Evolutionary conservation across 2,113 vertebrate species (phyloP).

Genomic region (Onychostruthus taczanowskii): DNA sequence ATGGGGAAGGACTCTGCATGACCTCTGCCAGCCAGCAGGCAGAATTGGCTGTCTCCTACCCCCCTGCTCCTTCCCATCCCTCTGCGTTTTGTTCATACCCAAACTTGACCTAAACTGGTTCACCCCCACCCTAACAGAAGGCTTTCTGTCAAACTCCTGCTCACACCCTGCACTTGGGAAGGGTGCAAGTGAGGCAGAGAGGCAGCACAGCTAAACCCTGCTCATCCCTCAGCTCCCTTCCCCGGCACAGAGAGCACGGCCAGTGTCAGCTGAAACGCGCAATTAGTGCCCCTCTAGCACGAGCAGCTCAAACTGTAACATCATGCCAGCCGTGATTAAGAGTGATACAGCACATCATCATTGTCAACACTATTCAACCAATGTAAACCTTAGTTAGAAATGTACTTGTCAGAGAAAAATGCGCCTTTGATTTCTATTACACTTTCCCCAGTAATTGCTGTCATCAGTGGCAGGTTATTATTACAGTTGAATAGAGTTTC

Average conservation of each 20-base stretch:
- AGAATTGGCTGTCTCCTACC: background rate
- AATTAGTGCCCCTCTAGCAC: conserved; percentile 69
- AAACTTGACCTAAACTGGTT: background rate
- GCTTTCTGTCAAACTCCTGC: background rate
- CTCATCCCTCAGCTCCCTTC: conserved; percentile 40
- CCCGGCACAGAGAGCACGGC: conserved; percentile 35
- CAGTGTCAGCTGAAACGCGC: conserved; percentile 70
- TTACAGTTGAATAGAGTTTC: conserved; percentile 85
- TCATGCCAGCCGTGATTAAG: conserved; percentile 77
- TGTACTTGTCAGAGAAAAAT: conserved; percentile 85
- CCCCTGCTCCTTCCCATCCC: background rate
- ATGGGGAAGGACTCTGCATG: background rate
- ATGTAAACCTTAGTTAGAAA: conserved; percentile 81
- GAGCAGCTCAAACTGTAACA: conserved; percentile 69
- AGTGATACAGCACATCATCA: conserved; percentile 83
- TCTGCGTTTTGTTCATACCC: background rate
- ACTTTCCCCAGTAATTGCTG: conserved; percentile 83
- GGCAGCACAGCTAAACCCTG: conserved; percentile 24
- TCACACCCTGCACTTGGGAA: background rate
- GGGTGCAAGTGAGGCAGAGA: conserved; percentile 17
- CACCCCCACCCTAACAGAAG: background rate
- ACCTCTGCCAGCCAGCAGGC: background rate
- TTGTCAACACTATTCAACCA: conserved; percentile 82
- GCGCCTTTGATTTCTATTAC: conserved; percentile 82
- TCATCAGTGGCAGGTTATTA: conserved; percentile 88